Evolutionary conservation across 2,113 vertebrate species (phyloP), one percentile per base, ranked within the genome.

Genomic region (Macrotis lagotis): DNA sequence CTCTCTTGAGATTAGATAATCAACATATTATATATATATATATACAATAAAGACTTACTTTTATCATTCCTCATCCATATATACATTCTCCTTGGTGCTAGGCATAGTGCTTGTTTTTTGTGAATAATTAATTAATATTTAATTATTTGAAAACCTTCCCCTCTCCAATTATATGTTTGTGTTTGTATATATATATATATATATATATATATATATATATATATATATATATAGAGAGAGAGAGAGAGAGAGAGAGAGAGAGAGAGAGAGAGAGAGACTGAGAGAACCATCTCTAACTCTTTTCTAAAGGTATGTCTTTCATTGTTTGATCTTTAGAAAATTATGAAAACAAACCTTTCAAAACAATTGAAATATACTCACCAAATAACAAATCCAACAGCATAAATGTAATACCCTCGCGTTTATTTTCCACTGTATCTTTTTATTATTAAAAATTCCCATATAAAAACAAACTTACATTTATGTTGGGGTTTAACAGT

Each of bases 271-370:
- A 55, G 0, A n/a, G n/a, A n/a, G n/a, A n/a, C n/a, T n/a, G n/a
- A n/a, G n/a, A 28, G 49, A 92, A 16, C 1, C 47, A 50, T 93
- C 19, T 83, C n/a, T 53, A 5, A 24, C 12, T 95, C 16, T 11
- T 88, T 88, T 95, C 53, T 31, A 31, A 94, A n/a, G 31, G 93
- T 7, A 94, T 88, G 12, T 8, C 51, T 55, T 95, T 24, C 9
- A 59, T 94, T 92, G 51, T 55, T 88, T 97, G 50, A 55, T 59
- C n/a, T 95, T 97, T 92, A 95, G 55, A 44, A 91, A 92, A 88
- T 91, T 50, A 37, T 92, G 74, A 49, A 92, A 90, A 19, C 91
- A 93, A 96, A 83, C 74, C 93, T 95, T 93, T 96, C 90, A 44
- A 47, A 49, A 94, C 1, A 95, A 14, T 8, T 92, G 91, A 50